Conservation (phyloP, 2,113 vertebrate genomes). For the Paratilapia polleni region DNA sequence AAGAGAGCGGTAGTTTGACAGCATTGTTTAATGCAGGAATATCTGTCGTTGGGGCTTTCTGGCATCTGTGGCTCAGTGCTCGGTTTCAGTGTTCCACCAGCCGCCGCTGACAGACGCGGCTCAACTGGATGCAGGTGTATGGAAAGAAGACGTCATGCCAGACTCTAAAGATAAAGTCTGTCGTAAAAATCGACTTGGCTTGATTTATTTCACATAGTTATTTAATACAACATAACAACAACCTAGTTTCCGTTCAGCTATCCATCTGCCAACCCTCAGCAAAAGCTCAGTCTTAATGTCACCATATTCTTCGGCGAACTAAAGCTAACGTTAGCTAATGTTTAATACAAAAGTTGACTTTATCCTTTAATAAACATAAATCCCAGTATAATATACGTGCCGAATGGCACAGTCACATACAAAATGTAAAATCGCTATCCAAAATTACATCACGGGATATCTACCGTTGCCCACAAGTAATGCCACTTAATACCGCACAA, state of each 20-base stretch:
- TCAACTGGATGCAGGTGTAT: neutral
- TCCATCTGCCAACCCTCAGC: neutral
- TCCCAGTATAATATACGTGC: neutral
- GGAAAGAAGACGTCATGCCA: neutral
- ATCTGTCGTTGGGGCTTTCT: neutral
- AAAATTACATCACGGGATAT: neutral
- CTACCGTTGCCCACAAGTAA: accelerated
- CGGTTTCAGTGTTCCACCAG: neutral
- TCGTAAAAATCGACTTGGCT: neutral
- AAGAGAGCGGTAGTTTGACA: neutral
- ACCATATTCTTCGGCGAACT: neutral
- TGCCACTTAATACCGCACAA: neutral
- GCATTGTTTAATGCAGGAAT: neutral
- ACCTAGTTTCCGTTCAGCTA: neutral
- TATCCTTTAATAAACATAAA: neutral
- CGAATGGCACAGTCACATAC: neutral
- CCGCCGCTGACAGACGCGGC: neutral
- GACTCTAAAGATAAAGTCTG: neutral
- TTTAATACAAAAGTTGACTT: neutral
- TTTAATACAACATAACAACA: neutral
- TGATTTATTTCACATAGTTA: neutral
- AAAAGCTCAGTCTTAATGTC: too few species aligned
- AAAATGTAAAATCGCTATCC: neutral
- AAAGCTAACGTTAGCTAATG: neutral
- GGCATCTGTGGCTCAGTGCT: neutral